Evolutionary conservation across 2,797 vertebrate species (phyloP).

Genomic region (Coracias cyanogaster): DNA sequence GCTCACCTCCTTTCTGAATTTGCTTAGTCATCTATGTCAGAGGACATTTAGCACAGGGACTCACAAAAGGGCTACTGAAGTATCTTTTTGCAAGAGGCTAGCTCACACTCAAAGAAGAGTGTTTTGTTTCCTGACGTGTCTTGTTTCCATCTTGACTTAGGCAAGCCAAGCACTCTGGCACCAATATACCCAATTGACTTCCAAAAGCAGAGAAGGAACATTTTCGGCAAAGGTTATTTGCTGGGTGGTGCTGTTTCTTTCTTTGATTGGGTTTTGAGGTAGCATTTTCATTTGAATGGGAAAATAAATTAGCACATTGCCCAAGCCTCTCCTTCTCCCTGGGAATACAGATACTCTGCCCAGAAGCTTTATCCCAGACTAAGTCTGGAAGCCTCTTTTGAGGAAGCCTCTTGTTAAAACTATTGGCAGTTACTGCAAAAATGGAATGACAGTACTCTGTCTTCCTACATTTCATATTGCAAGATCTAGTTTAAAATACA

Average conservation of each 20-base stretch:
- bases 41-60: neutral
- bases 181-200: neutral
- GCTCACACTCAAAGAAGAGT: neutral
- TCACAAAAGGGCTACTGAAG: neutral
- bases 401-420: neutral
- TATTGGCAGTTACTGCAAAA: neutral
- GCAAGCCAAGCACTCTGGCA: neutral
- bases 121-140: rapidly evolving
- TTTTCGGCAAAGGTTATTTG: neutral
- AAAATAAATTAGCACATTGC: neutral
- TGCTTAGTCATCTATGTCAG: neutral
- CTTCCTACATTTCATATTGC: neutral
- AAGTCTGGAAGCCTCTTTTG: neutral
- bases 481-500: neutral
- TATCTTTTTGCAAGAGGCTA: neutral
- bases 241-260: neutral
- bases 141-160: neutral
- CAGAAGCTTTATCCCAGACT: neutral
- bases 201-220: neutral
- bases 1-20: neutral
- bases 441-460: neutral
- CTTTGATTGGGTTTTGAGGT: neutral
- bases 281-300: neutral
- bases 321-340: neutral
- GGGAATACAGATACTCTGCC: neutral